Base-by-base conservation (phyloP, 2,888 invertebrate species). In the Tolmerus cingulatus region DNA sequence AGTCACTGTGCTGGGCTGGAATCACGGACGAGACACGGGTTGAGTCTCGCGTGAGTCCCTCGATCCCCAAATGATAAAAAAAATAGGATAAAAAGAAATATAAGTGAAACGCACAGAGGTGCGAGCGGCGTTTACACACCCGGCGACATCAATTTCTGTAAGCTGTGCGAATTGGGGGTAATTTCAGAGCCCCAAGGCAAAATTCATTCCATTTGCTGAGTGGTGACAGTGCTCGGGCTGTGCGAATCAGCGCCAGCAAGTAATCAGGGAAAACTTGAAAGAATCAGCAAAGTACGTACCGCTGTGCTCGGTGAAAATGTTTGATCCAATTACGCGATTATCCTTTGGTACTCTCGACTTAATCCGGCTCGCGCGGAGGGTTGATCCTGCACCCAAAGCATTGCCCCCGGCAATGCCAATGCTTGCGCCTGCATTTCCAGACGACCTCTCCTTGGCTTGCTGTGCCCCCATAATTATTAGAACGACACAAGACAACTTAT, bases 271-370 rank as follows among this genome's bases (percentile, higher is more conserved):
- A 76, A 40, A 76, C 40, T 76, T 76, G 40, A 40, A 34, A 76
- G 40, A 40, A 34, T 76, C 76, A 76, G 40, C 34, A 76, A 76
- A 76, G n/a, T 76, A 94, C 96, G 95, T 94, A 98, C 98, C 98
- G 93, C 96, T 97, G 93, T 98, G 98, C 94, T 98, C 98, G 66
- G 97, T 97, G 93, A 98, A 98, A 93, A 98, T 97, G 94, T 98
- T 98, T 91, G 97, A 96, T 91, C 97, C 96, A 91, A 96, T 95
- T 91, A 95, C 95, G 93, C 96, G 95, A 92, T 96, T 96, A 94
- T 97, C 97, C 94, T 97, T 97, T 89, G 95, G 94, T 91, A 95
- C 94, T 86, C 89, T 88, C 91, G 96, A 94, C 90, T 96, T 96
- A 92, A 94, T 95, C 91, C 96, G 95, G 88, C 95, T 94, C 89